phyloP scores from a whole-genome alignment of 1,140 invertebrate genomes.

The Chironomus tepperi region DNA sequence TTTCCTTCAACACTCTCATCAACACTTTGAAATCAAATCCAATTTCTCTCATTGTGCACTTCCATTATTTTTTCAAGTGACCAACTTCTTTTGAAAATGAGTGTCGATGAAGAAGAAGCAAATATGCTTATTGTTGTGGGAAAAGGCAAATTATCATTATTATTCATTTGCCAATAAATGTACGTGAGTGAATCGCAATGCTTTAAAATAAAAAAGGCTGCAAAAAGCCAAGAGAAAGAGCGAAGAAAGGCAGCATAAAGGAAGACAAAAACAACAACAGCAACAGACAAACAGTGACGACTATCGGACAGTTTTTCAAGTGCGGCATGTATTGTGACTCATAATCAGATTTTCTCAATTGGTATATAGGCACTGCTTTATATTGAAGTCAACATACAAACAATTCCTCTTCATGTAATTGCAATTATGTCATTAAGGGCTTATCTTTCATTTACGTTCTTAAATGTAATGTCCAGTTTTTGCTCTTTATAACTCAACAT shows the following conservation, averaged over 20 bases:
- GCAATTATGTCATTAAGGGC: constrained; percentile 7
- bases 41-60: too few species aligned
- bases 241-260: background rate
- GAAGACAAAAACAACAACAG: background rate
- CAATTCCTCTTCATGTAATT: constrained; percentile 8
- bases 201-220: background rate
- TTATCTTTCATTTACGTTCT: constrained; percentile 3
- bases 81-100: too few species aligned
- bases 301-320: background rate
- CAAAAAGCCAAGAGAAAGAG: background rate
- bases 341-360: constrained; percentile 9
- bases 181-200: background rate
- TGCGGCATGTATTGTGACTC: constrained; percentile 11
- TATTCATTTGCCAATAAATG: constrained; percentile 9
- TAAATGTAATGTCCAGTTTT: background rate
- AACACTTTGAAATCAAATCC: too few species aligned
- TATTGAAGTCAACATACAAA: background rate
- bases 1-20: too few species aligned
- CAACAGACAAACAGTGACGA: background rate
- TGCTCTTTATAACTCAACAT: background rate
- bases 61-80: too few species aligned
- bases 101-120: too few species aligned
- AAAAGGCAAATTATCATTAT: constrained; percentile 14
- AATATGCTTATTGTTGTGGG: background rate
- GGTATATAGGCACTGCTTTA: background rate